Conservation (phyloP, 2,797 vertebrate species). For the Anguilla marmorata region DNA sequence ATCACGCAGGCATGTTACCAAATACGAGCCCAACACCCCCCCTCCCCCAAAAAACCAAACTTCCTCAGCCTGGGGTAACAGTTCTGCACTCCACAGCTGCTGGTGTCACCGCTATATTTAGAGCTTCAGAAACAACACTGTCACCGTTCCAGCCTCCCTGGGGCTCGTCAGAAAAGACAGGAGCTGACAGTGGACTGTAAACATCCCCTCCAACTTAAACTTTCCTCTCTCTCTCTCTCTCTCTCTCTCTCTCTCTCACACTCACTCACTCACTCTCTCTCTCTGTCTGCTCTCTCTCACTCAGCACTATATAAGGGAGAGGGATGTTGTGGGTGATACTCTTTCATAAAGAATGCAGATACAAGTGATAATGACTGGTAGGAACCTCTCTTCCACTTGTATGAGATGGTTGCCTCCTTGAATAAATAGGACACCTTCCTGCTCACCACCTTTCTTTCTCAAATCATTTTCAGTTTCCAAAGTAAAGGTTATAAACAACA, state of each 20-base stretch:
- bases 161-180: conserved; percentile 28
- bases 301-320: conserved; percentile 59
- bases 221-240: conserved; percentile 24
- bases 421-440: too few relatives aligned
- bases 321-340: conserved; percentile 40
- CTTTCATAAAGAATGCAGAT: conserved; percentile 27
- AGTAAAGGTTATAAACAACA: too few relatives aligned
- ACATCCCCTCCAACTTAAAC: conserved; percentile 23
- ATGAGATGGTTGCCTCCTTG: too few relatives aligned
- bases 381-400: neutral
- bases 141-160: conserved; percentile 1
- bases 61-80: conserved; percentile 31
- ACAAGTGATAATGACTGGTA: neutral
- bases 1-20: neutral
- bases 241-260: neutral
- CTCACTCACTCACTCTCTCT: neutral
- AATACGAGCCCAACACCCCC: conserved; percentile 14
- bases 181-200: conserved; percentile 26
- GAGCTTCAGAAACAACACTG: conserved; percentile 25
- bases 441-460: too few relatives aligned
- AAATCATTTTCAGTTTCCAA: too few relatives aligned
- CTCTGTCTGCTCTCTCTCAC: conserved; percentile 1
- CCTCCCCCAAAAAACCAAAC: neutral
- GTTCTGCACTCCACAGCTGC: conserved; percentile 48
- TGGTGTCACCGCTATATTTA: conserved; percentile 43